Percentiles rank a stretch among this genome's conserved stretches.
These are phyloP conservation scores for Prolemur simus DNA, from an alignment of 2,113 vertebrate species.

Conservation along the genomic window DNA sequence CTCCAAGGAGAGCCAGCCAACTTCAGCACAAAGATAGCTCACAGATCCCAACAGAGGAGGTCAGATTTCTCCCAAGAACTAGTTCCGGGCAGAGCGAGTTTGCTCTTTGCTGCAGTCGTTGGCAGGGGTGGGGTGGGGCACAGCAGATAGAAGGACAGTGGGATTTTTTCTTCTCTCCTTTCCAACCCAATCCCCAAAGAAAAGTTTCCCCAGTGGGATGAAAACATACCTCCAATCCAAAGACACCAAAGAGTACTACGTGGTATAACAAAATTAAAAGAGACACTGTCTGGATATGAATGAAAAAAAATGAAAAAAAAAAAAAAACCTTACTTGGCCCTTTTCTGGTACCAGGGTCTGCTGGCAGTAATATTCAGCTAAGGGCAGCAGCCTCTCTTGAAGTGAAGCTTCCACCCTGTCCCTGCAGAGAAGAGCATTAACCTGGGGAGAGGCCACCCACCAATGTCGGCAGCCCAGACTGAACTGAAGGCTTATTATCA, in stretches of 20 bases:
- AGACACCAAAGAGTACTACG: slow-evolving; percentile 22
- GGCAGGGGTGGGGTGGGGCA: background rate
- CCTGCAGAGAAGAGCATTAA: background rate
- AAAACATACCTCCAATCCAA: slow-evolving; percentile 54
- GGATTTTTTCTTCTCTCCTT: background rate
- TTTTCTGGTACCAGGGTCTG: slow-evolving; percentile 7
- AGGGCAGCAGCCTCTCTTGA: background rate
- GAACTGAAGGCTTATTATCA: slow-evolving; percentile 71
- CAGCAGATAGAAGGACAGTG: background rate
- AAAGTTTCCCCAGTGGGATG: background rate
- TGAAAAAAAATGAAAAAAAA: no score
- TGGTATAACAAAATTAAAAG: slow-evolving; percentile 36
- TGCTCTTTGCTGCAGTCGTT: background rate
- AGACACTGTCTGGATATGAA: slow-evolving; percentile 60
- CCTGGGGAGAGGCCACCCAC: slow-evolving; percentile 63
- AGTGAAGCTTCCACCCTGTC: background rate
- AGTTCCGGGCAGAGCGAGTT: background rate
- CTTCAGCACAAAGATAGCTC: background rate
- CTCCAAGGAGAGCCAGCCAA: background rate
- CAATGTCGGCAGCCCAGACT: background rate
- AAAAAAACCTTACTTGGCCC: slow-evolving; percentile 16
- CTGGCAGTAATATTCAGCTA: background rate
- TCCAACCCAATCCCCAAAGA: background rate
- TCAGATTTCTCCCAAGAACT: background rate
- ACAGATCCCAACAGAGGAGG: background rate